Conservation (phyloP, 2,113 vertebrate genomes). For the Tetrax tetrax region DNA sequence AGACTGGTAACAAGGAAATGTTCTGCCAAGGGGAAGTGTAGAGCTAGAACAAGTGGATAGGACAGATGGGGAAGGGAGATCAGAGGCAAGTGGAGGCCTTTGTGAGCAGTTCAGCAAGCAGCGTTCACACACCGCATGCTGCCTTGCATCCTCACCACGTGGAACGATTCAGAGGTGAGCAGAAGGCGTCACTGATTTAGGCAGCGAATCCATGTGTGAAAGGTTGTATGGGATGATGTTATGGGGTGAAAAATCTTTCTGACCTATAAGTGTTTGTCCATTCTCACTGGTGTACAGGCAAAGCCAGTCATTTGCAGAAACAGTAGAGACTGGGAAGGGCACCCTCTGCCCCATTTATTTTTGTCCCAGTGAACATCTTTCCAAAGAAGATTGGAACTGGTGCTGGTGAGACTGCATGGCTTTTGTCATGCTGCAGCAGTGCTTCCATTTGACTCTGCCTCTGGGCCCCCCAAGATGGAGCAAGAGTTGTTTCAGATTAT, state of each 20-base stretch:
- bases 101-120: not conserved
- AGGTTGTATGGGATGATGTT: not conserved
- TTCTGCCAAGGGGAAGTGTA: not conserved
- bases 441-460: conserved; percentile 2
- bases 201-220: rapidly evolving
- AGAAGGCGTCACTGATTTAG: not conserved
- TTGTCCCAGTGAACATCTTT: not conserved
- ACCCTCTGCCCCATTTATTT: not conserved
- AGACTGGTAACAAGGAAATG: not conserved
- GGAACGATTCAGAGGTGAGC: not conserved
- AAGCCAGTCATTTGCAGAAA: not conserved
- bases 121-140: not conserved
- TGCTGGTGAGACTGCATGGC: not conserved
- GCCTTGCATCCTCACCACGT: rapidly evolving
- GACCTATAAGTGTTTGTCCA: not conserved
- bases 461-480: not conserved
- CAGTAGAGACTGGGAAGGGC: not conserved
- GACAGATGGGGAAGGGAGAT: not conserved
- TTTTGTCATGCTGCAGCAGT: not conserved
- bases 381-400: not conserved
- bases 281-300: not conserved
- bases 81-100: not conserved
- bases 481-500: not conserved
- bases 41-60: not conserved
- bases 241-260: not conserved